These are phyloP conservation scores for Bicyclus anynana DNA, from an alignment of 1,140 invertebrate species.

Conservation along the genomic window DNA sequence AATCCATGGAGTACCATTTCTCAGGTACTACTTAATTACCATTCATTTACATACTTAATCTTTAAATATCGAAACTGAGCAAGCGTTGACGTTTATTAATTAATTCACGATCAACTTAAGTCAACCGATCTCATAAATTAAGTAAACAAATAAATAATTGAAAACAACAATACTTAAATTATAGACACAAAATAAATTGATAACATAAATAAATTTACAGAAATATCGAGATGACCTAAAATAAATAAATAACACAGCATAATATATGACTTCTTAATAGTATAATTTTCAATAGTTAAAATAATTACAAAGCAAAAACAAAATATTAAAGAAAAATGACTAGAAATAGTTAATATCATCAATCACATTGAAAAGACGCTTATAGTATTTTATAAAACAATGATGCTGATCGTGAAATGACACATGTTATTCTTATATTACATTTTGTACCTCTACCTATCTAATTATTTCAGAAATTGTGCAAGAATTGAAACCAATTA, in stretches of 20 bases:
- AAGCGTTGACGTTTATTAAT: conserved; percentile 33
- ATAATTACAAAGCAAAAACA: background rate
- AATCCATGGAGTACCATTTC: conserved; percentile 17
- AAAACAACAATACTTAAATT: background rate
- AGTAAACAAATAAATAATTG: background rate
- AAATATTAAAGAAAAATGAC: background rate
- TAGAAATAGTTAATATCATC: conserved; percentile 18
- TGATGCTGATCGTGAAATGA: conserved; percentile 16
- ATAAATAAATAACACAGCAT: background rate
- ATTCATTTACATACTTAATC: conserved; percentile 9
- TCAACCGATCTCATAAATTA: background rate
- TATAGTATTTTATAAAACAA: background rate
- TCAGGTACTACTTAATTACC: conserved; percentile 15
- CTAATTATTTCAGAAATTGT: conserved; percentile 70
- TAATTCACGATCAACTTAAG: conserved; percentile 17
- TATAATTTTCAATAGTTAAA: background rate
- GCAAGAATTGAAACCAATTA: conserved; percentile 48
- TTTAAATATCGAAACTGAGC: conserved; percentile 45
- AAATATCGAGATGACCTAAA: too few species aligned
- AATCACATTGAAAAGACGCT: conserved; percentile 1
- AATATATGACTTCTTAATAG: background rate
- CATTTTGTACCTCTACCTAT: conserved; percentile 62
- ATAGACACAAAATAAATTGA: too few species aligned
- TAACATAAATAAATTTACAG: too few species aligned
- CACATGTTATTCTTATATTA: conserved; percentile 38